Conservation (phyloP, 2,113 vertebrate species). For the Rana temporaria region DNA sequence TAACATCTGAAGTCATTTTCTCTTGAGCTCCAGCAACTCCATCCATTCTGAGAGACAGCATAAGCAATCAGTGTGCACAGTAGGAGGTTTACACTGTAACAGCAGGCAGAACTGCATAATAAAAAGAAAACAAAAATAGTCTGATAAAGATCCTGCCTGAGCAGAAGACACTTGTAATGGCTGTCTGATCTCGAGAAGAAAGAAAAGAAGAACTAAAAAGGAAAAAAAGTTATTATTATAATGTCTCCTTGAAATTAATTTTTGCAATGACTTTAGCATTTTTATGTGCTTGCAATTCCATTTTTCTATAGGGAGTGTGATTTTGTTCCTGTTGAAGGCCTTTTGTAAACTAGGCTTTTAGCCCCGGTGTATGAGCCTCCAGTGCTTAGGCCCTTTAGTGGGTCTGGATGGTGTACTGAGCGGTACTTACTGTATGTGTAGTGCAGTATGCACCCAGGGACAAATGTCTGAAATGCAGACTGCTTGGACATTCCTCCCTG, state of each 20-base stretch:
- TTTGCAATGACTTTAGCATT: not conserved
- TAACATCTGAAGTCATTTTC: constrained; percentile 42
- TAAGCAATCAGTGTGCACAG: constrained; percentile 23
- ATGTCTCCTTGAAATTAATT: not conserved
- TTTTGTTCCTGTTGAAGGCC: no score
- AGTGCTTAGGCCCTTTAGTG: no score
- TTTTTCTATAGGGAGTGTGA: no score
- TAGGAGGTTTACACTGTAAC: constrained; percentile 32
- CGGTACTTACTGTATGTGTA: no score
- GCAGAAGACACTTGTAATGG: constrained; percentile 1
- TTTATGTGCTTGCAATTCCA: no score
- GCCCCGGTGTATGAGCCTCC: no score
- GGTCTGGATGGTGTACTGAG: no score
- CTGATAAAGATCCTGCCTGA: not conserved
- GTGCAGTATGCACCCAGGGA: no score
- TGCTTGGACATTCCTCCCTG: no score
- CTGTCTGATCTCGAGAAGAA: not conserved
- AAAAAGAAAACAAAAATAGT: constrained; percentile 34
- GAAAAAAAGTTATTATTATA: not conserved
- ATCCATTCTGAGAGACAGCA: constrained; percentile 31
- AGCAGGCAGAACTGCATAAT: constrained; percentile 34
- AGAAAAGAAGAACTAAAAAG: not conserved
- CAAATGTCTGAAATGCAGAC: no score
- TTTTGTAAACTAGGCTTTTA: no score
- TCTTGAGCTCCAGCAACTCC: constrained; percentile 13